phyloP scores from a whole-genome alignment of 1,140 invertebrate genomes.

The Drosophila triauraria region DNA sequence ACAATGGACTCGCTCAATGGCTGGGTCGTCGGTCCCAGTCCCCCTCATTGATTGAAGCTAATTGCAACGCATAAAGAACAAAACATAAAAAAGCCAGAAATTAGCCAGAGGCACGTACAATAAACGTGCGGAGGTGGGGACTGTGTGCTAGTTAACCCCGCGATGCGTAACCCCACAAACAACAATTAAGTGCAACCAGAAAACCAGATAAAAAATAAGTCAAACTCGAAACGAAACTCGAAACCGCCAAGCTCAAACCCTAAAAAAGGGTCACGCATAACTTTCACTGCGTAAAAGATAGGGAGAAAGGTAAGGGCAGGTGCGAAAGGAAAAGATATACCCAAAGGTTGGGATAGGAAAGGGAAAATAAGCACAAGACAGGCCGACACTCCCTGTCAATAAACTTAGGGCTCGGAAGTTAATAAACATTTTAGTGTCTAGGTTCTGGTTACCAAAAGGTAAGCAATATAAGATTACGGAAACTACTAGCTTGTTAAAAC shows the following conservation, averaged over 20 bases:
- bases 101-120: slow-evolving; percentile 42
- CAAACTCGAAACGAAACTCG: slow-evolving; percentile 36
- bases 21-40: slow-evolving; percentile 27
- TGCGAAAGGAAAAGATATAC: slow-evolving; percentile 2
- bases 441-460: slow-evolving; percentile 43
- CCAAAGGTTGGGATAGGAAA: background rate
- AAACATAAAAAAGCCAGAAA: slow-evolving; percentile 45
- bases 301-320: background rate
- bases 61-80: slow-evolving; percentile 68
- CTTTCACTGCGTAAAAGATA: slow-evolving; percentile 42
- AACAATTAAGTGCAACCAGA: slow-evolving; percentile 58
- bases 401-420: slow-evolving; percentile 7
- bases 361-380: background rate
- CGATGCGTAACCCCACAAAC: slow-evolving; percentile 34
- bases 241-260: slow-evolving; percentile 12
- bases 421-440: slow-evolving; percentile 61
- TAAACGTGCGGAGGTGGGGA: background rate
- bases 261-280: slow-evolving; percentile 45
- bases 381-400: slow-evolving; percentile 16
- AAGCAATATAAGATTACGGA: slow-evolving; percentile 2
- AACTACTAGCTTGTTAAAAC: background rate
- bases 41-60: slow-evolving; percentile 70
- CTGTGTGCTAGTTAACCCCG: slow-evolving; percentile 53
- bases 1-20: slow-evolving; percentile 47
- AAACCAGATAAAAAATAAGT: slow-evolving; percentile 35